phyloP scores from a whole-genome alignment of 2,888 invertebrate species.

The Drosophila yooni region DNA sequence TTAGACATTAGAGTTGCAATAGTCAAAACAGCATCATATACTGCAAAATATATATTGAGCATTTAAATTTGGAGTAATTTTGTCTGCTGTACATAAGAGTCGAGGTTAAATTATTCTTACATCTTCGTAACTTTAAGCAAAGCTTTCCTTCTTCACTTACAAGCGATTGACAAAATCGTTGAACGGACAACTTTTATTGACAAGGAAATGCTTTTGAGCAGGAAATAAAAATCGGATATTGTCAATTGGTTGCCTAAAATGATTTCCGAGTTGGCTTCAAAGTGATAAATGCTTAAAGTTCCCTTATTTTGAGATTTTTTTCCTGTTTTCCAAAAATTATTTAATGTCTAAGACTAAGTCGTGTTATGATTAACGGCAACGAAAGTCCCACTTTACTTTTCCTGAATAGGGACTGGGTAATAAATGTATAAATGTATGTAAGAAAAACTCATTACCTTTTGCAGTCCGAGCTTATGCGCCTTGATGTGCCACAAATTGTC shows the following conservation, averaged over 20 bases:
- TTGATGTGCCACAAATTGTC: slow-evolving; percentile 69
- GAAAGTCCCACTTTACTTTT: slow-evolving; percentile 4
- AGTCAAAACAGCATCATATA: neutral
- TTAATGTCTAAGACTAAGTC: slow-evolving; percentile 29
- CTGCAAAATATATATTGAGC: neutral
- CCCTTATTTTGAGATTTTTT: neutral
- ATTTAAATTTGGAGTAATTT: neutral
- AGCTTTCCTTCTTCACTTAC: slow-evolving; percentile 3
- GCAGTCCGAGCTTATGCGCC: slow-evolving; percentile 44
- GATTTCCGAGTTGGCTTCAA: slow-evolving; percentile 23
- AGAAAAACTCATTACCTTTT: slow-evolving; percentile 55
- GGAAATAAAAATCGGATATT: slow-evolving; percentile 59
- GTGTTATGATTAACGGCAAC: slow-evolving; percentile 20
- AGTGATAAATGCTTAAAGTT: slow-evolving; percentile 16
- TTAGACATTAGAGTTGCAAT: neutral
- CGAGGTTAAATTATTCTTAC: neutral
- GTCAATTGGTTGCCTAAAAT: slow-evolving; percentile 47
- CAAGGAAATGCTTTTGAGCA: slow-evolving; percentile 55
- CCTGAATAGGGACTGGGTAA: slow-evolving; percentile 9
- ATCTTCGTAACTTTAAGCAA: neutral
- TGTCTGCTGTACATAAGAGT: neutral
- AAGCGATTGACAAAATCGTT: slow-evolving; percentile 7
- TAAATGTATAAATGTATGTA: slow-evolving; percentile 26
- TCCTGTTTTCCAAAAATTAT: neutral
- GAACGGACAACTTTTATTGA: slow-evolving; percentile 50